Percentiles rank a stretch among this genome's conserved stretches.
phyloP scores from a whole-genome alignment of 2,888 invertebrate species.

The Branchellion lobata region DNA sequence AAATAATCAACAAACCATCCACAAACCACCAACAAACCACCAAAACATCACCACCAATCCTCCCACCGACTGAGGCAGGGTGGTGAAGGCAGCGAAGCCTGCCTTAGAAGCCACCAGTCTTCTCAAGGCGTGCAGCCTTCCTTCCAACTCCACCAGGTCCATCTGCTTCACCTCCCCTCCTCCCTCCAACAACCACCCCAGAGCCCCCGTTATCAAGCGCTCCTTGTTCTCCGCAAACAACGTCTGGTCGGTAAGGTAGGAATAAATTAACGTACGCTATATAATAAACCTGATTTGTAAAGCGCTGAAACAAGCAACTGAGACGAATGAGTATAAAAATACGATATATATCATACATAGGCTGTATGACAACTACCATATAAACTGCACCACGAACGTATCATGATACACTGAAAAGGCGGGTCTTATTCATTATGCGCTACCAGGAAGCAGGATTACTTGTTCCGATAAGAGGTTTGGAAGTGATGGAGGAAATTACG shows the following conservation, averaged over 20 bases:
- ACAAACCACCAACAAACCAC: no score
- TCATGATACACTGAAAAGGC: background rate
- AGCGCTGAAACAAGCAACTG: background rate
- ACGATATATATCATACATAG: background rate
- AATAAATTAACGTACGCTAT: background rate
- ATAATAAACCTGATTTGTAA: background rate
- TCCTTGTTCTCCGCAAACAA: slow-evolving; percentile 96
- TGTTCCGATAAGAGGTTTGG: no score
- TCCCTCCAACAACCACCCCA: slow-evolving; percentile 78
- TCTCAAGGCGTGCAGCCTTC: slow-evolving; percentile 89
- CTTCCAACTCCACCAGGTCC: slow-evolving; percentile 74
- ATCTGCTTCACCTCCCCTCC: slow-evolving; percentile 63
- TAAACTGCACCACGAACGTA: background rate
- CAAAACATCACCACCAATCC: no score
- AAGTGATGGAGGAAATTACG: no score
- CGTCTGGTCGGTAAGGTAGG: slow-evolving; percentile 68
- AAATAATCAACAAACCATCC: no score
- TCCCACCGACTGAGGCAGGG: slow-evolving; percentile 73
- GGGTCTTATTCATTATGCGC: background rate
- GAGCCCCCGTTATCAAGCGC: slow-evolving; percentile 86
- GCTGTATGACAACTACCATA: background rate
- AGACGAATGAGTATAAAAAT: background rate
- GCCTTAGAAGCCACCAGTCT: slow-evolving; percentile 94
- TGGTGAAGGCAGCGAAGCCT: slow-evolving; percentile 92
- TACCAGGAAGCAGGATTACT: no score